These are phyloP conservation scores for Drosophila nigromelanica DNA, from an alignment of 1,140 invertebrate species.

Conservation along the genomic window DNA sequence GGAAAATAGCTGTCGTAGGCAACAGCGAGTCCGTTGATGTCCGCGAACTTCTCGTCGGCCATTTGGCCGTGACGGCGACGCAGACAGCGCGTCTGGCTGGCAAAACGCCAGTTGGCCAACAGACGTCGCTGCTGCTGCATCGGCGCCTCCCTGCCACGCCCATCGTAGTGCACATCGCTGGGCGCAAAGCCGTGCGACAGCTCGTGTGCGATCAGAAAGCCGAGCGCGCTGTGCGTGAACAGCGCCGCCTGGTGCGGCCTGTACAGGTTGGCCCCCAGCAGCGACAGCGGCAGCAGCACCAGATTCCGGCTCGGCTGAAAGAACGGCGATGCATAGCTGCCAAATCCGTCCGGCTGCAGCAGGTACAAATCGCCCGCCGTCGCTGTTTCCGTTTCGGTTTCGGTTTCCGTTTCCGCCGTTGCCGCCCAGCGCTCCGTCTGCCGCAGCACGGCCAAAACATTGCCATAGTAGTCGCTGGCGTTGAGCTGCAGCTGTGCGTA, in stretches of 20 bases:
- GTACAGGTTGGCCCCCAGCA: constrained; percentile 42
- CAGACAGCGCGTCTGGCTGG: constrained; percentile 7
- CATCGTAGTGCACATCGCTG: constrained; percentile 1
- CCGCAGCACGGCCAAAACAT: constrained; percentile 19
- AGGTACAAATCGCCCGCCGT: not conserved
- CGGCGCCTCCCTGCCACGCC: not conserved
- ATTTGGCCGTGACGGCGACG: not conserved
- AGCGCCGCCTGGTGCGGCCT: constrained; percentile 13
- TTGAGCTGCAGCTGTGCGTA: constrained; percentile 27
- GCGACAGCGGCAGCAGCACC: constrained; percentile 48
- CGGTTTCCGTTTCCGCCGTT: not conserved
- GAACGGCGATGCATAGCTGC: constrained; percentile 50
- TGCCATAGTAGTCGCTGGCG: constrained; percentile 48
- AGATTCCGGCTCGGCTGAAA: constrained; percentile 31
- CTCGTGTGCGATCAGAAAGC: constrained; percentile 60
- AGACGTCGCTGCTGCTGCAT: not conserved
- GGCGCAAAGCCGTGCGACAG: constrained; percentile 52
- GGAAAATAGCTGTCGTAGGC: constrained; percentile 37
- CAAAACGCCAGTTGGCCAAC: not conserved
- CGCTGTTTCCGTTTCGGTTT: no score
- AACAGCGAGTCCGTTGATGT: constrained; percentile 44
- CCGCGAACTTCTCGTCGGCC: constrained; percentile 50
- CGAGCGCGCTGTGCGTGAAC: constrained; percentile 43
- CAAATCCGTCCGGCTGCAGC: constrained; percentile 20
- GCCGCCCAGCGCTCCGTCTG: constrained; percentile 2